These are phyloP conservation scores for Philaethria dido DNA, from an alignment of 2,888 invertebrate genomes.

Conservation along the genomic window DNA sequence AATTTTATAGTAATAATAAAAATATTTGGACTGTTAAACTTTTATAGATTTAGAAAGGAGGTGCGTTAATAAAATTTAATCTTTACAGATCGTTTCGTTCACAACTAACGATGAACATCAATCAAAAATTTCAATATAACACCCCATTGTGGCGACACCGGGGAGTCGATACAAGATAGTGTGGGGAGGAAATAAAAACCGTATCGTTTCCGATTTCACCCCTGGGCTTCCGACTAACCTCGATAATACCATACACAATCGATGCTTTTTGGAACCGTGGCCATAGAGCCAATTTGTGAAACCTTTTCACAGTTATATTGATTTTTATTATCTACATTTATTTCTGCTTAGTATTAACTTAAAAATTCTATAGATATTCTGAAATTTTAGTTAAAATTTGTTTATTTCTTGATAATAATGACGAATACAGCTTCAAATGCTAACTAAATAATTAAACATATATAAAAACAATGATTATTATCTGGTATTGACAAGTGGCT, in stretches of 20 bases:
- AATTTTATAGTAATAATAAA: constrained; percentile 39
- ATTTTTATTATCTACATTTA: constrained; percentile 1
- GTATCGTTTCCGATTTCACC: constrained; percentile 74
- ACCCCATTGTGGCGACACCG: constrained; percentile 68
- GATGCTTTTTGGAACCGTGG: constrained; percentile 33
- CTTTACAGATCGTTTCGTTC: constrained; percentile 51
- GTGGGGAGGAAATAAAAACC: constrained; percentile 73
- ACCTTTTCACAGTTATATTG: constrained; percentile 23
- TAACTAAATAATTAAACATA: constrained; percentile 6
- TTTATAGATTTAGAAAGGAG: constrained; percentile 37
- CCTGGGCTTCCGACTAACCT: constrained; percentile 55
- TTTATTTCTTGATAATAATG: not conserved
- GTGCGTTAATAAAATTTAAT: constrained; percentile 37
- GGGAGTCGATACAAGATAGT: constrained; percentile 65
- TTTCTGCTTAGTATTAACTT: not conserved
- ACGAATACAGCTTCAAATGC: not conserved
- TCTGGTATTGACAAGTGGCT: constrained; percentile 25
- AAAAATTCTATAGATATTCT: not conserved
- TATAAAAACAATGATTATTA: constrained; percentile 26
- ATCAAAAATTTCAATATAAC: constrained; percentile 68
- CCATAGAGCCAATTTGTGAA: constrained; percentile 38
- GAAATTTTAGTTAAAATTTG: not conserved
- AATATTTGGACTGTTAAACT: constrained; percentile 38
- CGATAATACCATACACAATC: constrained; percentile 38
- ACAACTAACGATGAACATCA: constrained; percentile 63